Base-by-base conservation (phyloP, 2,888 invertebrate species). In the Drosophila pseudotalamancana region DNA sequence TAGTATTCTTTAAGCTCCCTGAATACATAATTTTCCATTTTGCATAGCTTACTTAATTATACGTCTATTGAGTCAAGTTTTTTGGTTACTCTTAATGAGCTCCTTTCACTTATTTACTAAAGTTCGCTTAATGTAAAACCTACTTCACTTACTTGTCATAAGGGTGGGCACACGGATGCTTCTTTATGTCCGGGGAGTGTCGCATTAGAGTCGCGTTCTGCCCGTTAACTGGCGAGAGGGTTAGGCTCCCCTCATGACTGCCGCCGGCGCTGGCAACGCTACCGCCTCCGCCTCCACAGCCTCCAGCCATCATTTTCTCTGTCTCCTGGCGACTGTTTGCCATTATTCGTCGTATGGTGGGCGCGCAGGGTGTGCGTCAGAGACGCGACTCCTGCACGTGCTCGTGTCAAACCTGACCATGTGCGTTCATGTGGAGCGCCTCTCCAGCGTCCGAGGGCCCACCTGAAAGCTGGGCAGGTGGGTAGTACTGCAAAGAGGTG, bases 351-450 rank as follows among this genome's bases (percentile, higher is more conserved):
- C 91, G 88, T 76, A 91, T 91, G 59, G 91, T 91, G 68, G 91
- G 91, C 64, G 91, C 91, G 90, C 91, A 91, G 89, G 91, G 91
- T 84, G 91, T 91, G 73, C 91, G 91, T 91, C 91, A 91, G 78
- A 91, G 91, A 65, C 91, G 90, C 92, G 92, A 93, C 92, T 94
- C 82, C 92, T 93, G 93, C 92, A 93, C 93, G 84, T 90, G 91
- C 89, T 93, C 92, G 92, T 93, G 94, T 96, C 95, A 97, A 92
- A 97, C 96, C 91, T 97, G 96, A 77, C 96, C 96, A 91, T 96
- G 96, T 16, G 95, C 96, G 91, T 96, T 96, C 92, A 95, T 95
- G 92, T 96, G 96, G 57, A 96, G 94, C 72, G 95, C 94, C 86
- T 97, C 96, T 86, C 93, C 96, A 89, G 93, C 93, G 88, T 95